These are phyloP conservation scores for Eurystomus gularis DNA, from an alignment of 2,113 vertebrate species.

Conservation along the genomic window DNA sequence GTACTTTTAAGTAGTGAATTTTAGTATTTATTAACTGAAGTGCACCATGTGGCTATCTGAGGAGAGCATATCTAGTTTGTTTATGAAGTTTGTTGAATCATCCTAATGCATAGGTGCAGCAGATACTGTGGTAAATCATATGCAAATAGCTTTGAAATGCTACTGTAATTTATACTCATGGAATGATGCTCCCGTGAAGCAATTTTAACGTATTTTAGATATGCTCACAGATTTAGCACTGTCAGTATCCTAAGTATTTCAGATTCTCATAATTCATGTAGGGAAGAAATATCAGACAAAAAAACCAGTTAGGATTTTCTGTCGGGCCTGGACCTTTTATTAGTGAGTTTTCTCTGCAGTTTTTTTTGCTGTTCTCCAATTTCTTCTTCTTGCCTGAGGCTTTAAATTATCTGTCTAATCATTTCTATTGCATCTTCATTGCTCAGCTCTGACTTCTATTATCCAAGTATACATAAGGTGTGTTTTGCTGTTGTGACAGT, in stretches of 20 bases:
- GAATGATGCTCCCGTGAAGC: neutral
- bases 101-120: neutral
- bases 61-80: neutral
- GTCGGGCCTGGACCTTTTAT: neutral
- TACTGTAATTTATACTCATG: neutral
- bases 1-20: neutral
- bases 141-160: conserved; percentile 21
- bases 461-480: neutral
- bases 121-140: conserved; percentile 23
- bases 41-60: neutral
- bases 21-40: conserved; percentile 22
- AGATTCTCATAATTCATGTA: neutral
- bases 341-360: neutral
- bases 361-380: neutral
- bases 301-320: neutral
- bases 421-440: conserved; percentile 3
- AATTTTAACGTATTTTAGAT: neutral
- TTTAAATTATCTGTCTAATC: conserved; percentile 6
- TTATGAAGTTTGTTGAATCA: conserved; percentile 17
- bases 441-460: conserved; percentile 7
- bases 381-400: neutral
- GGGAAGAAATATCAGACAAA: neutral
- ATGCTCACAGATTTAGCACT: neutral
- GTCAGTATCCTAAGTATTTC: neutral
- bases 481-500: neutral